Base-by-base conservation (phyloP, 2,797 vertebrate genomes). In the Coregonus sp. region DNA sequence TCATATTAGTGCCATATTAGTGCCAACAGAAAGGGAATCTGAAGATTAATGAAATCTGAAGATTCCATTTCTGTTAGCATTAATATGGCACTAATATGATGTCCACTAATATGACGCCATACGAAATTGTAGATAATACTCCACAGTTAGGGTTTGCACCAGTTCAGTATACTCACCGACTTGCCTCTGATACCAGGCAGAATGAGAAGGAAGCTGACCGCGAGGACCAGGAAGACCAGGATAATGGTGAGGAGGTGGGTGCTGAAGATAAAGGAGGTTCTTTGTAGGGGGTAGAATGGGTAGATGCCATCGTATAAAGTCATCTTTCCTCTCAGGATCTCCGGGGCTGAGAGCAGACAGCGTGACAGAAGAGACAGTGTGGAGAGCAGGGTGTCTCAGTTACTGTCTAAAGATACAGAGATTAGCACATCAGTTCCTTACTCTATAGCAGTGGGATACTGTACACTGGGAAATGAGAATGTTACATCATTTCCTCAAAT, bases 161-260 rank as follows among this genome's bases (percentile, higher is more conserved):
- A 50, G 9, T 33, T 18, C 6, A 15, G 29, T 70, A 73, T 63
- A 89, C 96, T 90, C 89, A 99, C 98, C 91, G 91, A 94, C 89
- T 92, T 95, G 29, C 98, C 98, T 0, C 98, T 96, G 87, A 99
- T 99, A 77, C 98, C 98, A 0, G 97, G 97, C 72, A 96, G 91
- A 83, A 99, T 98, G 81, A 99, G 81, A 71, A 99, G 92, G 77
- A 99, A 96, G 83, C 93, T 93, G 86, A 80, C 81, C 0, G 94
- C 89, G 0, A 98, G 78, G 0, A 94, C 82, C 72, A 96, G 85
- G 90, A 99, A 99, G 56, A 99, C 95, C 73, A 96, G 79, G 12
- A 97, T 96, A 86, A 96, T 91, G 0, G 96, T 93, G 81, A 98
- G 93, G 85, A 94, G 87, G 50, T 86, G 81, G 79, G 95, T 84